Evolutionary conservation across 2,888 invertebrate genomes (phyloP).

Genomic region (Osedax frankpressi): DNA sequence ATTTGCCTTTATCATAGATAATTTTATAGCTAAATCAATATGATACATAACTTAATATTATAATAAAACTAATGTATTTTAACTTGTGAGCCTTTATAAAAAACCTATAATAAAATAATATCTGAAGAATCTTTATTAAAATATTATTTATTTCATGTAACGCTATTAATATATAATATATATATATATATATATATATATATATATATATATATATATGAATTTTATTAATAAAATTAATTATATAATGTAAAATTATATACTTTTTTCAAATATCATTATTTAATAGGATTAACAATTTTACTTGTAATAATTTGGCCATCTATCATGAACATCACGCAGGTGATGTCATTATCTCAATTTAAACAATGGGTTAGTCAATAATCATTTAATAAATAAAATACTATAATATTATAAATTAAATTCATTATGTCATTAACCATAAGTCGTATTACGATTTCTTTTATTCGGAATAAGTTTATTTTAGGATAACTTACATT

Average conservation of each 20-base stretch:
- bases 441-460: no score
- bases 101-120: neutral
- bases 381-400: no score
- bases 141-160: neutral
- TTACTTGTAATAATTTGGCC: constrained; percentile 39
- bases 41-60: no score
- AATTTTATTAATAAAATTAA: neutral
- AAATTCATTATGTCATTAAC: no score
- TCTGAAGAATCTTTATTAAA: neutral
- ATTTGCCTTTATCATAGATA: no score
- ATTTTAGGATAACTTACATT: no score
- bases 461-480: no score
- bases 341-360: constrained; percentile 29
- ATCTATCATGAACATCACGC: constrained; percentile 29
- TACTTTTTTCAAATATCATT: neutral
- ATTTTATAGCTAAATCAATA: no score
- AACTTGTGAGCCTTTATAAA: no score
- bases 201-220: neutral
- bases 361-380: constrained; percentile 37
- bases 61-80: no score
- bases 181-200: neutral
- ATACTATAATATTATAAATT: no score
- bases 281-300: constrained; percentile 24
- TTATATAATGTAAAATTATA: neutral
- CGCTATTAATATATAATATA: neutral